Percentiles rank a stretch among this genome's conserved stretches.
Evolutionary conservation across 2,797 vertebrate species (phyloP).

Genomic region (Argyrosomus regius): DNA sequence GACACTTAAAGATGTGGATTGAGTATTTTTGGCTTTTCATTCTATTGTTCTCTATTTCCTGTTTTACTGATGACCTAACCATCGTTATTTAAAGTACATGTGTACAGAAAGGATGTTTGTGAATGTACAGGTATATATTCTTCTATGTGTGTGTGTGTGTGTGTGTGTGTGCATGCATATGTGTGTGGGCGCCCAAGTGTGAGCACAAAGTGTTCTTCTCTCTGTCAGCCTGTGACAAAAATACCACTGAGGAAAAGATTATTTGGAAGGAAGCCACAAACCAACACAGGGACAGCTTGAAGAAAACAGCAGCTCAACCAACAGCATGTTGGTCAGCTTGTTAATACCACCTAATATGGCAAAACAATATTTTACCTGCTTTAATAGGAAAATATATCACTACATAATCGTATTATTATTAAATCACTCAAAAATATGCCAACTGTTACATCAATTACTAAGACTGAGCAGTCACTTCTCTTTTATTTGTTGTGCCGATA

Average conservation of each 20-base stretch:
- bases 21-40: not conserved
- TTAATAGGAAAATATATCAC: not conserved
- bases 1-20: not conserved
- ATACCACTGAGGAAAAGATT: slow-evolving; percentile 47
- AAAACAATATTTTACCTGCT: not conserved
- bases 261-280: slow-evolving; percentile 33
- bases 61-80: slow-evolving; percentile 12
- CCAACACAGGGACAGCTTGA: slow-evolving; percentile 27
- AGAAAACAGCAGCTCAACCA: slow-evolving; percentile 27
- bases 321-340: not conserved
- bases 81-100: not conserved
- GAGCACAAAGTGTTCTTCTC: slow-evolving; percentile 56
- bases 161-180: slow-evolving; percentile 8
- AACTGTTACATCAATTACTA: not conserved
- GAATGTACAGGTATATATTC: not conserved
- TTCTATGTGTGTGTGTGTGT: slow-evolving; percentile 22
- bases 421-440: slow-evolving; percentile 1
- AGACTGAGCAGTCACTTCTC: not conserved
- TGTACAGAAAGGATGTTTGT: slow-evolving; percentile 27
- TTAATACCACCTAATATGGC: not conserved
- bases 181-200: slow-evolving; percentile 48
- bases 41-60: slow-evolving; percentile 68
- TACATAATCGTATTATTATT: not conserved
- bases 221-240: slow-evolving; percentile 57
- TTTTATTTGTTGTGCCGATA: not conserved